A percentile compares a stretch with the other conserved stretches of the same genome.
These are phyloP conservation scores for Orientallactaga bullata DNA, from an alignment of 2,113 vertebrate genomes.

Conservation along the genomic window DNA sequence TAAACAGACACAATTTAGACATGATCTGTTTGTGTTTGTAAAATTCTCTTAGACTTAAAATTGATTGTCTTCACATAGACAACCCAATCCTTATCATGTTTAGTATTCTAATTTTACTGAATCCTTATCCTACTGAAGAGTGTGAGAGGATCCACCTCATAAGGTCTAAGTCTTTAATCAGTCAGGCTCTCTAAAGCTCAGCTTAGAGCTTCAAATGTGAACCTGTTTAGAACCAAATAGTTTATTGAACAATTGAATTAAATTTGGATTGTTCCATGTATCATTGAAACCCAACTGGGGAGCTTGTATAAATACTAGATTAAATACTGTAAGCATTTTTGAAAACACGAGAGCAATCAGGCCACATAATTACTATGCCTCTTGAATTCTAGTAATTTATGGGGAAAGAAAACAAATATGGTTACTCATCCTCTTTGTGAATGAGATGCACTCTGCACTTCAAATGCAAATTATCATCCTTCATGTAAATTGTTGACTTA, in stretches of 20 bases:
- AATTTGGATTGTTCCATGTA: conserved; percentile 38
- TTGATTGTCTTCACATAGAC: background rate
- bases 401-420: conserved; percentile 71
- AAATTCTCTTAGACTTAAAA: background rate
- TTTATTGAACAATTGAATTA: background rate
- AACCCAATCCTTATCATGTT: background rate
- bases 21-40: background rate
- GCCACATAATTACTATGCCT: conserved; percentile 70
- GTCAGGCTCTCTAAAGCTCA: background rate
- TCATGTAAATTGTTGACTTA: conserved; percentile 66
- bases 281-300: background rate
- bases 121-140: background rate
- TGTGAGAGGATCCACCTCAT: background rate
- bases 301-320: conserved; percentile 41
- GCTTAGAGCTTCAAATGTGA: background rate
- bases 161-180: background rate
- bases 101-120: background rate
- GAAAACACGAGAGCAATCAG: conserved; percentile 65
- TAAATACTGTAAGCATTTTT: conserved; percentile 33
- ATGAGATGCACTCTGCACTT: conserved; percentile 71
- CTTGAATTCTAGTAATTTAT: conserved; percentile 76
- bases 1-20: background rate
- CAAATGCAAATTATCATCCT: conserved; percentile 68
- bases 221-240: background rate
- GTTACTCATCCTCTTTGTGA: conserved; percentile 69